Conservation (phyloP, 2,888 invertebrate species). For the Empis stercorea region DNA sequence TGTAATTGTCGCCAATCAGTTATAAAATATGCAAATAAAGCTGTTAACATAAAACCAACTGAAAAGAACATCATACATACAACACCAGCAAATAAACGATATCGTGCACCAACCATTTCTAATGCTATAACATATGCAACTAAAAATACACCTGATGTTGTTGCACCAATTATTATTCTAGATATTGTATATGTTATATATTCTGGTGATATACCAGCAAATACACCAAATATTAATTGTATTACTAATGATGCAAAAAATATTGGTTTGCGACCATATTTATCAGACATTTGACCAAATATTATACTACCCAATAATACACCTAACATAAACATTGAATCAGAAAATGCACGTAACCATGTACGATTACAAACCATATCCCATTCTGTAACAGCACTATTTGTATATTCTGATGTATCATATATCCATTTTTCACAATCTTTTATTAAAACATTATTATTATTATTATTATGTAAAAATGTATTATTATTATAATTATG, state of each 20-base stretch:
- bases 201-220: slow-evolving; percentile 54
- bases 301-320: slow-evolving; percentile 58
- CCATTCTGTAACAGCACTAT: slow-evolving; percentile 56
- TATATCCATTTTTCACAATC: slow-evolving; percentile 46
- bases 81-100: slow-evolving; percentile 55
- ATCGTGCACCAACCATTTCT: slow-evolving; percentile 60
- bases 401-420: slow-evolving; percentile 44
- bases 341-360: slow-evolving; percentile 50
- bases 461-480: too few species aligned
- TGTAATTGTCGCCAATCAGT: slow-evolving; percentile 57
- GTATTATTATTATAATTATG: neutral
- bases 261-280: slow-evolving; percentile 55
- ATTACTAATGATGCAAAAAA: slow-evolving; percentile 59
- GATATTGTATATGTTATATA: slow-evolving; percentile 52
- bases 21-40: slow-evolving; percentile 52
- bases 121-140: slow-evolving; percentile 67
- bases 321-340: slow-evolving; percentile 52
- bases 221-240: slow-evolving; percentile 52
- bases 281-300: slow-evolving; percentile 60
- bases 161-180: slow-evolving; percentile 54
- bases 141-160: slow-evolving; percentile 63
- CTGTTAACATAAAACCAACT: slow-evolving; percentile 54
- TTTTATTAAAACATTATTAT: slow-evolving; percentile 9
- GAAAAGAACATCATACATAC: slow-evolving; percentile 65
- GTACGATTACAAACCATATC: slow-evolving; percentile 51